Conservation (phyloP, 1,140 invertebrate genomes). For the Pristionchus pacificus region DNA sequence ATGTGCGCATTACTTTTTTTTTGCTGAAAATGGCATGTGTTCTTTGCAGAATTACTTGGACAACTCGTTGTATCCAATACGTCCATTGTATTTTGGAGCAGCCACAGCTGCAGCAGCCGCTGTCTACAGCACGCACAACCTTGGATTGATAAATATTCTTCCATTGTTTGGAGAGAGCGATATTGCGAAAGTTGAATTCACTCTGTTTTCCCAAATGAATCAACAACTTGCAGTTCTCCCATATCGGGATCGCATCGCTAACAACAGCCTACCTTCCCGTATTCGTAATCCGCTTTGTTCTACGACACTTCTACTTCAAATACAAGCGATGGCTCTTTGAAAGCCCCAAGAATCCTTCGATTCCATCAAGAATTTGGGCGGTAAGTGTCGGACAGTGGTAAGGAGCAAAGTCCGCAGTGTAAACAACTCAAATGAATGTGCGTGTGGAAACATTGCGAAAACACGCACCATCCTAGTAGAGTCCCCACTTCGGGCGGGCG, state of each 20-base stretch:
- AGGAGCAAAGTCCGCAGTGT: too few relatives aligned
- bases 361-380: constrained; percentile 49
- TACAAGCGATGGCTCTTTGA: constrained; percentile 52
- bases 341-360: constrained; percentile 46
- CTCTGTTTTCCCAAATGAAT: constrained; percentile 17
- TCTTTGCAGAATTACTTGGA: constrained; percentile 43
- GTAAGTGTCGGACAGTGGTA: constrained; percentile 33
- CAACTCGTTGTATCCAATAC: constrained; percentile 42
- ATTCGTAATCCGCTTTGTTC: constrained; percentile 40
- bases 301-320: constrained; percentile 42
- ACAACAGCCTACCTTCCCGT: constrained; percentile 42
- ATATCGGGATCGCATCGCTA: constrained; percentile 20
- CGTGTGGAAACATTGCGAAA: neutral
- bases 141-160: constrained; percentile 19
- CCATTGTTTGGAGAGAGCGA: constrained; percentile 22
- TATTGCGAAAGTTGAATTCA: constrained; percentile 27
- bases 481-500: neutral
- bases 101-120: constrained; percentile 23
- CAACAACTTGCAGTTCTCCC: constrained; percentile 10
- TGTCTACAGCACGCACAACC: too few relatives aligned
- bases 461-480: neutral
- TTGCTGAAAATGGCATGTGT: neutral
- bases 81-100: constrained; percentile 29
- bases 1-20: neutral
- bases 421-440: neutral